phyloP scores from a whole-genome alignment of 2,113 vertebrate species.

The Enhydra lutris region DNA sequence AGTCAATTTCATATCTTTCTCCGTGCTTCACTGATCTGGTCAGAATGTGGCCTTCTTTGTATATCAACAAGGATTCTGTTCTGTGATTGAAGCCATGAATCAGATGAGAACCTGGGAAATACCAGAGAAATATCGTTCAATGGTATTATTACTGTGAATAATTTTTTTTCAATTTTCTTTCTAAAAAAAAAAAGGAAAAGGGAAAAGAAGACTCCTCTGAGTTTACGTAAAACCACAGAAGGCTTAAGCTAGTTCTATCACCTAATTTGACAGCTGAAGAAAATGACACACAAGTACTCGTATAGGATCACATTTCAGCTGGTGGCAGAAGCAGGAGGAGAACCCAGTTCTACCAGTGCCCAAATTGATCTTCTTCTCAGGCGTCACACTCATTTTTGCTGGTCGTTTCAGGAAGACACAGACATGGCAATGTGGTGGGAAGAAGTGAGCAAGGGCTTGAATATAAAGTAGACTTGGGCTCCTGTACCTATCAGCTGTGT shows the following conservation, averaged over 20 bases:
- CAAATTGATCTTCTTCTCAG: background rate
- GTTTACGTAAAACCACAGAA: background rate
- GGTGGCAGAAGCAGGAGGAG: background rate
- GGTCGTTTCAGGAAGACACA: background rate
- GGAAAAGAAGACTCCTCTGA: background rate
- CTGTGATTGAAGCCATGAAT: background rate
- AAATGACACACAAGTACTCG: background rate
- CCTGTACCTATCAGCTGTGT: background rate
- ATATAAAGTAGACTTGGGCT: background rate
- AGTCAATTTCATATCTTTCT: conserved; percentile 43
- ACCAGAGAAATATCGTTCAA: background rate
- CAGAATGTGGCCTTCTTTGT: conserved; percentile 5
- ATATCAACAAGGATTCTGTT: background rate
- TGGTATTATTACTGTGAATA: background rate
- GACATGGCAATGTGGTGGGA: background rate
- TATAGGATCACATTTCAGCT: background rate
- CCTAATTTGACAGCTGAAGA: background rate
- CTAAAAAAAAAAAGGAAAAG: background rate
- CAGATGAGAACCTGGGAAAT: background rate
- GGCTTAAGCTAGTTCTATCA: background rate
- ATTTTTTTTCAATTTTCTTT: background rate
- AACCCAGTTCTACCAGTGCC: background rate
- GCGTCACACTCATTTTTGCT: background rate
- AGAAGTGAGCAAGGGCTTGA: background rate
- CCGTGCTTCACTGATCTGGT: conserved; percentile 3